phyloP scores from a whole-genome alignment of 2,113 vertebrate genomes.

The Gobiocypris rarus region DNA sequence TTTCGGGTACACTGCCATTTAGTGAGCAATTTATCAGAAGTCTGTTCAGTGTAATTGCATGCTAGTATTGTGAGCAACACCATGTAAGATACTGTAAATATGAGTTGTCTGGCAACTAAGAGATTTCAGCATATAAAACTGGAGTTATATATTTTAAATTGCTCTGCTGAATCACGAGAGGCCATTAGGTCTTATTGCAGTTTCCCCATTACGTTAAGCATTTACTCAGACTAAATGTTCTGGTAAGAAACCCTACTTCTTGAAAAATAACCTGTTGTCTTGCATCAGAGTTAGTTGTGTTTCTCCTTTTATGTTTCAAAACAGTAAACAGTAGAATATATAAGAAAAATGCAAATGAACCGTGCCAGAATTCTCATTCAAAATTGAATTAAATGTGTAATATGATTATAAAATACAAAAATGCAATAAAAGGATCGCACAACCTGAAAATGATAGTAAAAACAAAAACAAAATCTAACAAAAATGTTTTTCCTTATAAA shows the following conservation, averaged over 20 bases:
- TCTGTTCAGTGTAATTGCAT: background rate
- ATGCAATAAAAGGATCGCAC: background rate
- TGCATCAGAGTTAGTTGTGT: background rate
- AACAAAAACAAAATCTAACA: too few species aligned
- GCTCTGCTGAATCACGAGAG: background rate
- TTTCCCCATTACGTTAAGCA: background rate
- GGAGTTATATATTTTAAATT: background rate
- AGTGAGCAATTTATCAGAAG: background rate
- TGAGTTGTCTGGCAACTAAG: conserved; percentile 43
- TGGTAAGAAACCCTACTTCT: background rate
- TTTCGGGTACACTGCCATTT: background rate
- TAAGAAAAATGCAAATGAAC: background rate
- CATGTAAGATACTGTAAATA: background rate
- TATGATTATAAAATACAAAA: too few species aligned
- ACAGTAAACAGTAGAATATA: background rate
- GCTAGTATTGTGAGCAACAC: background rate
- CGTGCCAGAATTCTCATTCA: too few species aligned
- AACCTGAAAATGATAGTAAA: background rate
- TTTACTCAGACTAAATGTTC: background rate
- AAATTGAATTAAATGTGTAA: background rate
- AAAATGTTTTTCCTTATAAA: too few species aligned
- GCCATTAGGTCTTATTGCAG: background rate
- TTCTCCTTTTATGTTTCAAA: background rate
- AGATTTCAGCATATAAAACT: background rate
- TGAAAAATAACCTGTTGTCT: background rate